Percentiles rank a stretch among this genome's conserved stretches.
Evolutionary conservation across 2,113 vertebrate genomes (phyloP).

Genomic region (Motacilla tschutschensis): DNA sequence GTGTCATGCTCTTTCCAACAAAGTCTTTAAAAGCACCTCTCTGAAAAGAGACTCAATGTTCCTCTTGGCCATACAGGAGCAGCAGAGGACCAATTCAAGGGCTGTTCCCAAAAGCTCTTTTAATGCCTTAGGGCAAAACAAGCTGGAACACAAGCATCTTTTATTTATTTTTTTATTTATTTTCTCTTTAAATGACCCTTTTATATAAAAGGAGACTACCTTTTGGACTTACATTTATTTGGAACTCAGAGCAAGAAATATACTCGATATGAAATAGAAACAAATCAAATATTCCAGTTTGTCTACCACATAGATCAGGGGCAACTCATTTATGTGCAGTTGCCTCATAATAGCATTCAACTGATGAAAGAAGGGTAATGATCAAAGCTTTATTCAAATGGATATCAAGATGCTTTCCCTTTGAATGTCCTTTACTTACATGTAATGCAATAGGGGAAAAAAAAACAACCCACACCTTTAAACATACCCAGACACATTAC

Average conservation of each 20-base stretch:
- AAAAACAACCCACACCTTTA: background rate
- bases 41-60: background rate
- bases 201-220: background rate
- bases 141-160: background rate
- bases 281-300: background rate
- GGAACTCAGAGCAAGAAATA: background rate
- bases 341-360: background rate
- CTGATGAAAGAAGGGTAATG: background rate
- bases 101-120: background rate
- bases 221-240: background rate
- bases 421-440: slow-evolving; percentile 9
- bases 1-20: background rate
- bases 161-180: background rate
- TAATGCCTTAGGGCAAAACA: background rate
- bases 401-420: background rate
- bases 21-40: background rate
- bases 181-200: background rate
- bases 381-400: background rate
- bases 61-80: background rate
- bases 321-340: background rate
- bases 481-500: slow-evolving; percentile 20
- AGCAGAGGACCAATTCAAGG: background rate
- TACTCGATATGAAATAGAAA: background rate
- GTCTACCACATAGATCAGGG: background rate
- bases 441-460: background rate